Base-by-base conservation (phyloP, 2,888 invertebrate species). In the Agelastica alni region DNA sequence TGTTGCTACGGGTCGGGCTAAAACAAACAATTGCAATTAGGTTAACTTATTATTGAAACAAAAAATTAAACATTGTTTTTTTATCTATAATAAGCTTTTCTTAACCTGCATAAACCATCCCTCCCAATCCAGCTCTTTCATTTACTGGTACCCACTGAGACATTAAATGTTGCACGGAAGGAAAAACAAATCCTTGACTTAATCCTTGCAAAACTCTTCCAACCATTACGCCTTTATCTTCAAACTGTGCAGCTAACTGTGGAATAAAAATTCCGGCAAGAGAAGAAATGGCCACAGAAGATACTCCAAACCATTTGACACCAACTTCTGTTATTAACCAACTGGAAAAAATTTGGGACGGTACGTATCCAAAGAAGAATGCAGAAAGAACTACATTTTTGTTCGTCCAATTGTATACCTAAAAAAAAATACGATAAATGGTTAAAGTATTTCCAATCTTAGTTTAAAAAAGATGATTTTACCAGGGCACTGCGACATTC, bases 321-420 rank as follows among this genome's bases (percentile, higher is more conserved):
- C 94, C 93, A 71, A 85, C 85, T 5, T 79, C 79, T 63, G 86
- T 85, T 0, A 91, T 88, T 41, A 94, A 71, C 62, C 86, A 80
- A 0, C 89, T 87, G 0, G 85, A 84, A 0, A 87, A 86, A 0
- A 90, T 75, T 74, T 91, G 91, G 10, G 87, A 85, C 1, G 87
- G 61, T 1, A 88, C 80, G 70, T 91, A 91, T 1, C 91, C 91
- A 88, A 89, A 88, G 75, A 89, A 89, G 74, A 90, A 91, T 0
- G 90, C 87, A 6, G 88, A 88, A 4, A 88, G 76, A 20, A 89
- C 80, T 51, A 84, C 67, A 6, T 81, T 80, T 6, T 75, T 68
- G 52, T 79, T 73, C 6, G 75, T 68, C 87, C 87, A 87, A 2
- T 81, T 57, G 42, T 61, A 66, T 1, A 62, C 63, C 66, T 66